Base-by-base conservation (phyloP, 2,888 invertebrate species). In the Cryptus armator region DNA sequence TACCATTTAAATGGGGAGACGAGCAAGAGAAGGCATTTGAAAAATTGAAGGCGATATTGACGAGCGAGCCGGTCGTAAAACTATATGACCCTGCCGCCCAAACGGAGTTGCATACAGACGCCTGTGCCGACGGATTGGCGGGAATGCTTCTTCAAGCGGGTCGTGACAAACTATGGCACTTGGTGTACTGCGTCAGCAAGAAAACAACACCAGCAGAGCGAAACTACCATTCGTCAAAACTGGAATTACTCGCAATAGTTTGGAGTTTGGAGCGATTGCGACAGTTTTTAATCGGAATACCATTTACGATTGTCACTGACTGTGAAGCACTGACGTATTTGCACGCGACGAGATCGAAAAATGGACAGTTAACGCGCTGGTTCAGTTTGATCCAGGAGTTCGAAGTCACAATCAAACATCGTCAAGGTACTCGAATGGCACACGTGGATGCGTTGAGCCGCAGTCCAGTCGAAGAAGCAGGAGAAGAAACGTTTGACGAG, bases 221-320 rank as follows among this genome's bases (percentile, higher is more conserved):
- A n/a, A 83, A 79, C 14, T 90, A 90, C 75, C 90, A 89, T 56
- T 90, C 89, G 3, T 80, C 81, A 14, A 86, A 86, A 62, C 68
- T 82, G 43, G 77, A 80, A 46, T 5, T 81, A n/a, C 24, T 80
- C 12, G 80, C 84, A 10, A 76, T 80, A 2, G 80, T 76, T 10
- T 76, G 80, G 62, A 19, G 56, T 9, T 44, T 81, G 14, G 75
- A 76, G 14, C 48, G 71, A 2, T 44, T 77, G 12, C 64, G 82
- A 51, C 51, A 44, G 7, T 70, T 70, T 16, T 51, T 82, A 7
- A 59, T 82, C 14, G 37, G 56, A 2, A 67, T 76, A 9, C 14
- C 64, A 2, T 88, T 90, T 70, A 88, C 81, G 9, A 78, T 91
- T 32, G 43, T 53, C 3, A 76, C 87, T 4, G 90, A 90, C 75